Percentiles rank a stretch among this genome's conserved stretches.
These are phyloP conservation scores for Altica lythri DNA, from an alignment of 2,888 invertebrate genomes.

Conservation along the genomic window DNA sequence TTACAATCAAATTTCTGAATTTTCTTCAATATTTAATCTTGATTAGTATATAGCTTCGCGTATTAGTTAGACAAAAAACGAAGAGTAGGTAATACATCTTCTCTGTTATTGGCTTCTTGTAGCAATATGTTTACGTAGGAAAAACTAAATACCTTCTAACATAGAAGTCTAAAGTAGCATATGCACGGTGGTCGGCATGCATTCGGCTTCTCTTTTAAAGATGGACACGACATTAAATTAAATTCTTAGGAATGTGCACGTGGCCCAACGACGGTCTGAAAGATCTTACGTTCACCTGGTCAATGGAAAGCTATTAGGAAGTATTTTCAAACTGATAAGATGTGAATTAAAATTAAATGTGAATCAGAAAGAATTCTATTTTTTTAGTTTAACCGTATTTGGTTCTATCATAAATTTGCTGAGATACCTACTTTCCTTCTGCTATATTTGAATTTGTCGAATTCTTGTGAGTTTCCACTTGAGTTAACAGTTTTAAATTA, in stretches of 20 bases:
- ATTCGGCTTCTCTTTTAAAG: slow-evolving; percentile 27
- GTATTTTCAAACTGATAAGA: slow-evolving; percentile 25
- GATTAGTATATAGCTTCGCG: not conserved
- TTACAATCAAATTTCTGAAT: no score
- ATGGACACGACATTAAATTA: slow-evolving; percentile 33
- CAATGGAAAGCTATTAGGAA: slow-evolving; percentile 23
- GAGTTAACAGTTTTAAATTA: no score
- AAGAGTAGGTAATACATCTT: not conserved
- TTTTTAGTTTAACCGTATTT: slow-evolving; percentile 9
- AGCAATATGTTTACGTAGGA: not conserved
- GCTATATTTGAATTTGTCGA: not conserved
- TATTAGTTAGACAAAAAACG: not conserved
- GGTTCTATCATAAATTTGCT: slow-evolving; percentile 7
- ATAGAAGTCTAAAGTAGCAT: slow-evolving; percentile 14
- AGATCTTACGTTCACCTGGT: slow-evolving; percentile 32
- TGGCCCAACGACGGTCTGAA: slow-evolving; percentile 38
- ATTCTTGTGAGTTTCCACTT: no score
- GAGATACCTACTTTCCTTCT: no score
- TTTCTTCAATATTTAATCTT: no score
- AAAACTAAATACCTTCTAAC: slow-evolving; percentile 18
- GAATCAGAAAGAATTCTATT: slow-evolving; percentile 4
- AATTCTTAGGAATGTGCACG: slow-evolving; percentile 34
- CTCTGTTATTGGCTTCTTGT: not conserved
- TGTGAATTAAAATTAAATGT: slow-evolving; percentile 19
- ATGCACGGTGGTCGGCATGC: slow-evolving; percentile 30